Conservation (phyloP, 2,797 vertebrate species). For the Iguana delicatissima region DNA sequence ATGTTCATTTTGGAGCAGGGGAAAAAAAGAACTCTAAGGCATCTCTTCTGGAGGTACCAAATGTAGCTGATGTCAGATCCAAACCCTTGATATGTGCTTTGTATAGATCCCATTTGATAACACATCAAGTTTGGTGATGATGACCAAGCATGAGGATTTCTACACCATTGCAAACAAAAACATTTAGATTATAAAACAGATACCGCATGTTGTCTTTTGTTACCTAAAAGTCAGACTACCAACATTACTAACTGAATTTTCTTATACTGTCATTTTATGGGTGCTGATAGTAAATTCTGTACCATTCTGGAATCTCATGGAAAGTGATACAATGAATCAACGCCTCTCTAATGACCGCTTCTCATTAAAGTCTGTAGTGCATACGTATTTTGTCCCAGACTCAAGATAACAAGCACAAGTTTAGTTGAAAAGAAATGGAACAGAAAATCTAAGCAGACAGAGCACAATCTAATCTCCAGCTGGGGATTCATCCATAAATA, state of each 20-base stretch:
- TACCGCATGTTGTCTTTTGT: too few species aligned
- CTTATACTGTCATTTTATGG: background rate
- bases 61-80: too few species aligned
- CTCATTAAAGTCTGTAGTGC: conserved; percentile 43
- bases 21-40: too few species aligned
- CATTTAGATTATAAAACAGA: background rate
- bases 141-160: too few species aligned
- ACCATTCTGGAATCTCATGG: conserved; percentile 36
- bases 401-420: conserved; percentile 28
- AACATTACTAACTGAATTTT: background rate
- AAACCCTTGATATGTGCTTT: too few species aligned
- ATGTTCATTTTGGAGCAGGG: too few species aligned
- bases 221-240: background rate
- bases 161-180: too few species aligned
- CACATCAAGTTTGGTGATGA: too few species aligned
- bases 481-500: background rate
- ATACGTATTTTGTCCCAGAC: conserved; percentile 35
- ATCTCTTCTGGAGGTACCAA: too few species aligned
- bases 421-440: conserved; percentile 44
- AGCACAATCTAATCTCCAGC: background rate
- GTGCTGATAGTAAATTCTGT: conserved; percentile 48
- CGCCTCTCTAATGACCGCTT: conserved; percentile 45
- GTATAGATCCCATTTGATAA: too few species aligned
- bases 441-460: conserved; percentile 34
- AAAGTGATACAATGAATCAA: conserved; percentile 50